These are phyloP conservation scores for Corvus cornix DNA, from an alignment of 2,113 vertebrate species.

Conservation along the genomic window DNA sequence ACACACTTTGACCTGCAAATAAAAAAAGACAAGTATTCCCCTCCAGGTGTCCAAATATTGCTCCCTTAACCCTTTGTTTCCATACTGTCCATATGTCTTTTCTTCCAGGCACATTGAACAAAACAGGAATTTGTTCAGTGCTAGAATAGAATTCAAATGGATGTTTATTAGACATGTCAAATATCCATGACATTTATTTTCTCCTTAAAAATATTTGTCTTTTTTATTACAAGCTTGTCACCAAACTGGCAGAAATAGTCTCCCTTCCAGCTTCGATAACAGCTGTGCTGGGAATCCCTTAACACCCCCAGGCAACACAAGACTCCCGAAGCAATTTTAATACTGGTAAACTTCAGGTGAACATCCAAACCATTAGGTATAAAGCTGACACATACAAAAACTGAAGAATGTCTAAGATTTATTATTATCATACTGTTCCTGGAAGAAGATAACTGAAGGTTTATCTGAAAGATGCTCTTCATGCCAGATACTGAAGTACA, in stretches of 20 bases:
- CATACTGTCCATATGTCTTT: neutral
- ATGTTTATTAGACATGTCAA: neutral
- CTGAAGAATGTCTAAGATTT: neutral
- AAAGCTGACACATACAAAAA: neutral
- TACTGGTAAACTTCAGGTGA: neutral
- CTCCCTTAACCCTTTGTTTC: neutral
- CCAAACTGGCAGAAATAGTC: neutral
- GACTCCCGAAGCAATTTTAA: constrained; percentile 7
- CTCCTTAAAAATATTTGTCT: neutral
- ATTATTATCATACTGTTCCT: neutral
- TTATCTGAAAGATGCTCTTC: neutral
- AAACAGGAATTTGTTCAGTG: neutral
- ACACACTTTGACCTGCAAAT: neutral
- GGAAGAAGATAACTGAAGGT: neutral
- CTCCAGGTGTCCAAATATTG: neutral
- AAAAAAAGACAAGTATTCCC: neutral
- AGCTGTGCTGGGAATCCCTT: neutral
- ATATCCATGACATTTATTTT: neutral
- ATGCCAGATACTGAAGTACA: neutral
- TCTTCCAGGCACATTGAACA: neutral
- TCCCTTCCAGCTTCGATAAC: neutral
- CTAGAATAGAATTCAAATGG: neutral
- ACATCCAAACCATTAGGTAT: neutral
- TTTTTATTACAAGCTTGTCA: neutral
- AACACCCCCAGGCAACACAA: neutral